Evolutionary conservation across 2,113 vertebrate species (phyloP).

Genomic region (Dryoscopus gambensis): DNA sequence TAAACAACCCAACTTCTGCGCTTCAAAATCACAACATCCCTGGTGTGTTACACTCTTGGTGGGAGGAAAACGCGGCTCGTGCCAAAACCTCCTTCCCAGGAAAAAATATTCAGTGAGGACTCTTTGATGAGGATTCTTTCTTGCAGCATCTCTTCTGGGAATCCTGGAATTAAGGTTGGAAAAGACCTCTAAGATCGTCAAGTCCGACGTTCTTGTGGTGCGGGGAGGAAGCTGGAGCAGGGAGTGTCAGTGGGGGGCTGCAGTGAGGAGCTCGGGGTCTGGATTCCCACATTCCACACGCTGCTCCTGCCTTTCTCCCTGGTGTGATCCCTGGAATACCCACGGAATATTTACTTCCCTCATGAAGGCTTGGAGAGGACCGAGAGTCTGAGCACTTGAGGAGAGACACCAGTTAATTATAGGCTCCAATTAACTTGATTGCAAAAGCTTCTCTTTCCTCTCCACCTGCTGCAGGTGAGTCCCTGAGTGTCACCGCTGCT

Average conservation of each 20-base stretch:
- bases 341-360: not conserved
- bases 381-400: not conserved
- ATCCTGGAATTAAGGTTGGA: not conserved
- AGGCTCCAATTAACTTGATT: fast-evolving
- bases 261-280: not conserved
- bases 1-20: not conserved
- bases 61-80: fast-evolving
- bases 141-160: not conserved
- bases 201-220: fast-evolving
- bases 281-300: not conserved
- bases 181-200: fast-evolving
- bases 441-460: not conserved
- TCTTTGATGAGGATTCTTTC: not conserved
- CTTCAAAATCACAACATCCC: not conserved
- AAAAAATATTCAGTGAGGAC: fast-evolving
- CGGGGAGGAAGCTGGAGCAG: not conserved
- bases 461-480: not conserved
- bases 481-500: not conserved
- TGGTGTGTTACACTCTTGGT: fast-evolving
- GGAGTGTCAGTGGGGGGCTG: not conserved
- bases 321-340: not conserved
- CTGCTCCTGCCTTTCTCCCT: not conserved
- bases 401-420: not conserved
- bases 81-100: not conserved
- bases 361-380: fast-evolving